Evolutionary conservation across 2,888 invertebrate species (phyloP).

Genomic region (Zhuqinia jingwanae): DNA sequence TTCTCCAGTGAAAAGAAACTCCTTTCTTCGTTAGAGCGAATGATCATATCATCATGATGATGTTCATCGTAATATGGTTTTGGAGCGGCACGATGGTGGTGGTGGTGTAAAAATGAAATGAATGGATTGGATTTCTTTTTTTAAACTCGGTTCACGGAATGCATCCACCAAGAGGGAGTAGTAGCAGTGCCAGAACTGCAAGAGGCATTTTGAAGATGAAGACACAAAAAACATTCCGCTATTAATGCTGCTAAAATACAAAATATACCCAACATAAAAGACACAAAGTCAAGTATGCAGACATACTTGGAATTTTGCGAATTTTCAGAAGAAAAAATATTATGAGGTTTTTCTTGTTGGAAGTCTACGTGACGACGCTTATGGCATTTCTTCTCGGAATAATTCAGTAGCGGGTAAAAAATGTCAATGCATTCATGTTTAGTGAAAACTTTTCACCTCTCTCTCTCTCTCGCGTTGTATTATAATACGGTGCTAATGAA

Average conservation of each 20-base stretch:
- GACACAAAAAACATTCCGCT: no score
- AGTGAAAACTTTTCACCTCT: slow-evolving; percentile 28
- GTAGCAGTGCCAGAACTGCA: not conserved
- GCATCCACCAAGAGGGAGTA: not conserved
- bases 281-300: not conserved
- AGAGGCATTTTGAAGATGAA: no score
- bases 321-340: slow-evolving; percentile 15
- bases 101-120: not conserved
- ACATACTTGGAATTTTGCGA: slow-evolving; percentile 46
- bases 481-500: slow-evolving; percentile 52
- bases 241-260: no score
- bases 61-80: not conserved
- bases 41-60: not conserved
- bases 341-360: not conserved
- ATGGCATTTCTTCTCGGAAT: slow-evolving; percentile 22
- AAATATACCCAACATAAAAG: not conserved
- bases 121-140: slow-evolving; percentile 40
- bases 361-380: not conserved
- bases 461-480: slow-evolving; percentile 28
- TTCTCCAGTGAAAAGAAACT: not conserved
- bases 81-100: no score
- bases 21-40: not conserved
- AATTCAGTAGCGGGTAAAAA: slow-evolving; percentile 34
- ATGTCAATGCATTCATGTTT: slow-evolving; percentile 41
- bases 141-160: slow-evolving; percentile 1